Base-by-base conservation (phyloP, 1,140 invertebrate genomes). In the Uloborus diversus region DNA sequence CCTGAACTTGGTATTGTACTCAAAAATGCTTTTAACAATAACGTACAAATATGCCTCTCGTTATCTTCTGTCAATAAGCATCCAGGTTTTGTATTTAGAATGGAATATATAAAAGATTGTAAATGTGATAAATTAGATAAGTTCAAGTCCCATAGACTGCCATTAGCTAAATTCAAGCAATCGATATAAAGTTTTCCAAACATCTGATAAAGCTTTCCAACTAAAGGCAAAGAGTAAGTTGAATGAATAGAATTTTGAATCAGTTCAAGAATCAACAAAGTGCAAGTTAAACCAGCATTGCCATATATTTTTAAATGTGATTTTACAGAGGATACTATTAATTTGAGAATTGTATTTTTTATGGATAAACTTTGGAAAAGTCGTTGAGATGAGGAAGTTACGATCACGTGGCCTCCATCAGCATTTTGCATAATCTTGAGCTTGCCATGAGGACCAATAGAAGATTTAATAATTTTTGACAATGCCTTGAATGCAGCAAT, bases 361-460 rank as follows among this genome's bases (percentile, higher is more conserved):
- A 71, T 25, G 20, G 66, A 70, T 14, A 80, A 4, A 14, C 13
- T 33, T 1, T 64, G 53, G 28, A 80, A 53, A 3, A 80, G 28
- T 37, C 59, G 25, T 62, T 33, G 47, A 3, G 69, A 71, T 2
- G 59, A 62, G 27, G 79, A 80, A 20, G 79, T 73, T 4, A 80
- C 42, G 30, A 25, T 65, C 14, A 23, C 57, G 11, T 49, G 23
- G 7, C 69, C 69, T 56, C 61, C 68, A 30, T n/a, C 25, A 20
- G 25, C 27, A 28, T 69, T 59, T 13, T 53, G 78, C 14, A 80
- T 33, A 4, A 71, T 9, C 49, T 80, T 80, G 4, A 71, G 32
- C 4, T 30, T 20, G 9, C 68, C 79, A 1, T 14, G 28, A 33
- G 79, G 68, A 1, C 66, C 61, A 28, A 71, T 47, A 13, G 49